Base-by-base conservation (phyloP, 2,888 invertebrate species). In the Heliconius erato region DNA sequence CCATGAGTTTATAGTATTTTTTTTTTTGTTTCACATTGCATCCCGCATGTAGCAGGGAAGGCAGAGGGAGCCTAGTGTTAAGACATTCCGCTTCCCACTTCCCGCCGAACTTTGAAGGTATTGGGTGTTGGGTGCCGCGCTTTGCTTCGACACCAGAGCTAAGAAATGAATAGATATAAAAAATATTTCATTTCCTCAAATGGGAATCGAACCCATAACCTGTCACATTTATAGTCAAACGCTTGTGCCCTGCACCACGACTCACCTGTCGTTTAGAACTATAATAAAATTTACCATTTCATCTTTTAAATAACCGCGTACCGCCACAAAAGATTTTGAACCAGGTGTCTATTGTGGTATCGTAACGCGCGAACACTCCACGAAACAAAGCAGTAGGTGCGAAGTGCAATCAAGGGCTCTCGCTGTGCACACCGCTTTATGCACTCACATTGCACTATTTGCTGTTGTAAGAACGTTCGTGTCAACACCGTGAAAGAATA, bases 341-440 rank as follows among this genome's bases (percentile, higher is more conserved):
- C 49, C 78, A 68, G 49, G 68, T 78, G 49, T 78, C 78, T 78
- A 78, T 63, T 63, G 71, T 80, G 74, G 44, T 44, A n/a, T 80
- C 71, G 59, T 81, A 71, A 69, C 35, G 78, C 71, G 54, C 40
- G 59, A 59, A 72, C 76, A 77, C 77, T 83, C 79, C 28, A 79
- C 71, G 76, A 79, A 77, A 79, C 76, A 79, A 83, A 82, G 77
- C 77, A 79, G 69, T 76, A 83, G 54, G 76, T 82, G 83, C 59
- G 82, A 82, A 83, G 83, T 79, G 83, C 82, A 83, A 77, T 82
- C 82, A 44, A 79, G 79, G 59, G 76, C 72, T 32, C 71, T 81
- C 69, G 63, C 79, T 9, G 32, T 65, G 81, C 68, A 77, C 71
- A 77, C 76, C 71, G 71, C 79, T 81, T 79, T 69, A 81, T 67